These are phyloP conservation scores for Hyperoplus lanceolatus DNA, from an alignment of 2,797 vertebrate genomes.

Conservation along the genomic window DNA sequence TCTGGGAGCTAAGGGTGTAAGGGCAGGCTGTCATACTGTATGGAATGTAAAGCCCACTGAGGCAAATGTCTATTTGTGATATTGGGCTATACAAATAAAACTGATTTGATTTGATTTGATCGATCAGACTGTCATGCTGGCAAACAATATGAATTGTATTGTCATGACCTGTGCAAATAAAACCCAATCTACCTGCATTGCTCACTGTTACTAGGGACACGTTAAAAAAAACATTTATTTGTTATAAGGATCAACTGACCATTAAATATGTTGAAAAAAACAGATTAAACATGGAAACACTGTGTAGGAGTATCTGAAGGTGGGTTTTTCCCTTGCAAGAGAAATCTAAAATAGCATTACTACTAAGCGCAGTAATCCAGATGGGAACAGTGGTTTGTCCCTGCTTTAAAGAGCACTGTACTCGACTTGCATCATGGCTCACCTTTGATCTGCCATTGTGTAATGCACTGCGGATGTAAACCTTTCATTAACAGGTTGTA, in stretches of 20 bases:
- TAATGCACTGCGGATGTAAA: constrained; percentile 40
- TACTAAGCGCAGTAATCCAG: not conserved
- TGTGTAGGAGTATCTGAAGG: not conserved
- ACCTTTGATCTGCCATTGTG: constrained; percentile 31
- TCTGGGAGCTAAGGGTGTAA: too few relatives aligned
- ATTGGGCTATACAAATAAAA: too few relatives aligned
- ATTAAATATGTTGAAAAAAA: not conserved
- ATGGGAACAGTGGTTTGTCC: constrained; percentile 11
- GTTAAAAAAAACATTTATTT: not conserved
- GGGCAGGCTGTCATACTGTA: too few relatives aligned
- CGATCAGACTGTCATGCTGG: not conserved
- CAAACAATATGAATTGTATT: not conserved
- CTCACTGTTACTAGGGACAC: too few relatives aligned
- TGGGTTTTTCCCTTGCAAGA: not conserved
- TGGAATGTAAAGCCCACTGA: too few relatives aligned
- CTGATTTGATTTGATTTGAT: not conserved
- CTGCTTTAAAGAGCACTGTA: constrained; percentile 28
- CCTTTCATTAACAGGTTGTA: constrained; percentile 38
- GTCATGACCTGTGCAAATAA: not conserved
- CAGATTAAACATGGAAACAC: not conserved
- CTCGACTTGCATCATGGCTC: constrained; percentile 32
- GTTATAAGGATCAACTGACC: not conserved
- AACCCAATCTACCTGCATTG: not conserved
- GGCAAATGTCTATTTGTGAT: too few relatives aligned
- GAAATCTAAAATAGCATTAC: not conserved